phyloP scores from a whole-genome alignment of 2,888 invertebrate genomes.

The Zeuzera pyrina region DNA sequence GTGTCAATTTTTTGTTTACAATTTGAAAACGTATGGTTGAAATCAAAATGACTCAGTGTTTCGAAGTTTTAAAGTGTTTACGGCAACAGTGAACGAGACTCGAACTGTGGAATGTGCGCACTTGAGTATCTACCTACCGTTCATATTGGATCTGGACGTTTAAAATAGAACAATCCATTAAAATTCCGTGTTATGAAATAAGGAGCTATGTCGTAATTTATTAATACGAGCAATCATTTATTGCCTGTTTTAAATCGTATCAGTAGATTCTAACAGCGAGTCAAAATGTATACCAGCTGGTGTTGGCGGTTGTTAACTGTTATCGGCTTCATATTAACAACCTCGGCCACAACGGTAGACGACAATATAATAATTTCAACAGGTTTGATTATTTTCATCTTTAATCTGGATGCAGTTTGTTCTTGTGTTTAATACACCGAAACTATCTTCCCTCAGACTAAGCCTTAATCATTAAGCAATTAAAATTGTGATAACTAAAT shows the following conservation, averaged over 20 bases:
- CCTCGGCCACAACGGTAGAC: constrained; percentile 20
- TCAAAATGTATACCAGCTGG: constrained; percentile 38
- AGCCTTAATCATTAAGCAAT: constrained; percentile 5
- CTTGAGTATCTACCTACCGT: constrained; percentile 24
- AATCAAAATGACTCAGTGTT: constrained; percentile 58
- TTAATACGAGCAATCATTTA: constrained; percentile 1
- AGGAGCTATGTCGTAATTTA: constrained; percentile 7
- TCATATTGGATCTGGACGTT: constrained; percentile 25
- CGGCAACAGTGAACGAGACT: constrained; percentile 39
- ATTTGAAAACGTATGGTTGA: constrained; percentile 31
- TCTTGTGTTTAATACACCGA: constrained; percentile 21
- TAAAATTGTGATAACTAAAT: constrained; percentile 10
- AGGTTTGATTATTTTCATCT: constrained; percentile 44
- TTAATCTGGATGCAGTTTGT: constrained; percentile 19
- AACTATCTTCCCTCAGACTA: constrained; percentile 6
- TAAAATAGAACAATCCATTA: constrained; percentile 35
- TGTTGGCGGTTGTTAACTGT: constrained; percentile 29
- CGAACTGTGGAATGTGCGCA: constrained; percentile 39
- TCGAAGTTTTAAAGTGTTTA: constrained; percentile 41
- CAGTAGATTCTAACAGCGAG: constrained; percentile 1
- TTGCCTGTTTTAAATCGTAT: constrained; percentile 1
- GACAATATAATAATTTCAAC: constrained; percentile 15
- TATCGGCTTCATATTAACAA: constrained; percentile 28
- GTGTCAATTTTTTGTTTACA: constrained; percentile 23
- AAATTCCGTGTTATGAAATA: constrained; percentile 29